A percentile compares a stretch with the other conserved stretches of the same genome.
phyloP scores from a whole-genome alignment of 2,113 vertebrate species.

The Microtus montanus region DNA sequence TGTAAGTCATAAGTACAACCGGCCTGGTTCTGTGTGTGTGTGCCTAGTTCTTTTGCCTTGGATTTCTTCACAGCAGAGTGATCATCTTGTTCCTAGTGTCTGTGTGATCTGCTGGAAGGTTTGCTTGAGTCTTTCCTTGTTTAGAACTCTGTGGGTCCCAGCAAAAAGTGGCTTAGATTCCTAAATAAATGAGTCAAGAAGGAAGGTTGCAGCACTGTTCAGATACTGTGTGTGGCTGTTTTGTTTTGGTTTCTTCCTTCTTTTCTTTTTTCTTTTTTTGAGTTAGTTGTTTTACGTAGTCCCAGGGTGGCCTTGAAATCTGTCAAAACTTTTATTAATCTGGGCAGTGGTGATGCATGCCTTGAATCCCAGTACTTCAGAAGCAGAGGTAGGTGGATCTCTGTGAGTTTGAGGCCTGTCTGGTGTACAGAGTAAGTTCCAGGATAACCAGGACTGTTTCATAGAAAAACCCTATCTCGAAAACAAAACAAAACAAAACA shows the following conservation, averaged over 20 bases:
- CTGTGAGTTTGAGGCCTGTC: no score
- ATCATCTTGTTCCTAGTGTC: neutral
- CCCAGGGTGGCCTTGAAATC: neutral
- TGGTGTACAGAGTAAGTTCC: no score
- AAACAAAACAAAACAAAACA: no score
- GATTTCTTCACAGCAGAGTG: neutral
- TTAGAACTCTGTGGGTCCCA: conserved; percentile 16
- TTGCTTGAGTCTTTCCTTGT: neutral
- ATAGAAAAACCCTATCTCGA: no score
- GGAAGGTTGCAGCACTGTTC: neutral
- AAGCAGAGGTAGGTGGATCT: no score
- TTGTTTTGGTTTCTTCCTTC: neutral
- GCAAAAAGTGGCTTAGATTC: conserved; percentile 14
- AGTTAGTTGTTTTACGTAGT: neutral
- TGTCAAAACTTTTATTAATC: neutral
- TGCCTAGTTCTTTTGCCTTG: neutral
- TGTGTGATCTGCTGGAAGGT: neutral
- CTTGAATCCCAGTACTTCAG: no score
- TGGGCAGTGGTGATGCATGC: no score
- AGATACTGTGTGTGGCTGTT: neutral
- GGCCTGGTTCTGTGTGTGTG: neutral
- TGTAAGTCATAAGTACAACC: conserved; percentile 84
- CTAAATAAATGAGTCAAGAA: neutral
- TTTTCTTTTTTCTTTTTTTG: neutral
- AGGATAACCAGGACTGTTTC: no score